These are phyloP conservation scores for Salarias fasciatus DNA, from an alignment of 2,797 vertebrate genomes.

Conservation along the genomic window DNA sequence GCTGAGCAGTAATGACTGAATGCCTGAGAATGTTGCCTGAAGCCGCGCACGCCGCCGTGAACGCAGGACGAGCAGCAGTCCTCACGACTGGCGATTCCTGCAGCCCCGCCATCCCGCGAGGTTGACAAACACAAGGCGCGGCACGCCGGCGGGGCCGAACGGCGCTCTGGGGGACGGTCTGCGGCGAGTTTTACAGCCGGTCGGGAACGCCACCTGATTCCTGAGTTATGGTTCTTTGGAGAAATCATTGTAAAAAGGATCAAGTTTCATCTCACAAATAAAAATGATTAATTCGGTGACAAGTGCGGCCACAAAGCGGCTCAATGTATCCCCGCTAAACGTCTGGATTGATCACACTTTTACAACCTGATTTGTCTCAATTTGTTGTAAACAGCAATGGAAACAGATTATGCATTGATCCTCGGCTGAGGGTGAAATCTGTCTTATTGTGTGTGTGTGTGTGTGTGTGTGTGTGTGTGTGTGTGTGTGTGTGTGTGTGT, in stretches of 20 bases:
- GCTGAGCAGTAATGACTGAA: constrained; percentile 71
- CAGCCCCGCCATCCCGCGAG: constrained; percentile 27
- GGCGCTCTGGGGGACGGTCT: constrained; percentile 43
- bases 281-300: constrained; percentile 60
- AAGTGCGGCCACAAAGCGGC: constrained; percentile 33
- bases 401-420: constrained; percentile 70
- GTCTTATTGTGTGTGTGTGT: too few relatives aligned
- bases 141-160: constrained; percentile 8
- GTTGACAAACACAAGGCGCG: constrained; percentile 19
- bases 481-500: too few relatives aligned
- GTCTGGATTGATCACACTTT: constrained; percentile 47
- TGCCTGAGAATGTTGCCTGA: constrained; percentile 44
- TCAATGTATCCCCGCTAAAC: constrained; percentile 37
- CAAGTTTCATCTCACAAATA: constrained; percentile 45
- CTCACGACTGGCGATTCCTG: too few relatives aligned
- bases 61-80: too few relatives aligned
- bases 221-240: constrained; percentile 42
- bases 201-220: constrained; percentile 32
- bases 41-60: constrained; percentile 32
- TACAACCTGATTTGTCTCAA: constrained; percentile 70
- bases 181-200: constrained; percentile 34
- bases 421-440: constrained; percentile 38
- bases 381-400: constrained; percentile 66
- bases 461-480: too few relatives aligned
- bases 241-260: constrained; percentile 49